Base-by-base conservation (phyloP, 30 jellyfish, hydroid and myxozoan genomes). In the Aurelia aurita region DNA sequence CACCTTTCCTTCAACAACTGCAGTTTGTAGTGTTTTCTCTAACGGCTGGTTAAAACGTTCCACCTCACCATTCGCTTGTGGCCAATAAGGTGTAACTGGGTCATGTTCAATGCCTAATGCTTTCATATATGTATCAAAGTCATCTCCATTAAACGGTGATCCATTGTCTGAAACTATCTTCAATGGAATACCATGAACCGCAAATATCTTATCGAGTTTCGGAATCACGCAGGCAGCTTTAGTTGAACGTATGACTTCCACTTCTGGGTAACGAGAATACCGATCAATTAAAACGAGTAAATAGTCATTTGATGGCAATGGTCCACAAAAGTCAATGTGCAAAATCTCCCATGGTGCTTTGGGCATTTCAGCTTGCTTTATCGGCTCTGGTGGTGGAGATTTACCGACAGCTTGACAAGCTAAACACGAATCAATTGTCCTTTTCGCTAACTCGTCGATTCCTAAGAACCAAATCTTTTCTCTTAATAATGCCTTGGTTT, bases 381-480 rank as follows among this genome's bases (percentile, higher is more conserved):
- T 66, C 20, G 61, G 78, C 78, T 66, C 57, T 25, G 77, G n/a
- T n/a, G n/a, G n/a, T n/a, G n/a, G n/a, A n/a, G n/a, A n/a, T n/a
- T n/a, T n/a, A n/a, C n/a, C n/a, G n/a, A n/a, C n/a, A n/a, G n/a
- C n/a, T n/a, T n/a, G n/a, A n/a, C n/a, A 47, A 47, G 83, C 83
- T 71, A 71, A 16, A 53, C 83, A 71, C 21, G 83, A 1, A 47
- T 68, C 83, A 11, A 71, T 46, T 25, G 79, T 60, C 75, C 46
- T 43, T 45, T 80, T 35, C 22, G 58, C 74, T 25, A 80, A 14
- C 62, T 80, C 90, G 62, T 80, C 90, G 14, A 80, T 80, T 19
- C 74, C 90, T 18, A 54, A 49, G 47, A 80, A 65, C 82, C 90
- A 80, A 10, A 65, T 61, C 47, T 66, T 66, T 59, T 80, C 83